Base-by-base conservation (phyloP, 2,113 vertebrate species). In the crab-eating macaque (Macaca fascicularis) region DNA sequence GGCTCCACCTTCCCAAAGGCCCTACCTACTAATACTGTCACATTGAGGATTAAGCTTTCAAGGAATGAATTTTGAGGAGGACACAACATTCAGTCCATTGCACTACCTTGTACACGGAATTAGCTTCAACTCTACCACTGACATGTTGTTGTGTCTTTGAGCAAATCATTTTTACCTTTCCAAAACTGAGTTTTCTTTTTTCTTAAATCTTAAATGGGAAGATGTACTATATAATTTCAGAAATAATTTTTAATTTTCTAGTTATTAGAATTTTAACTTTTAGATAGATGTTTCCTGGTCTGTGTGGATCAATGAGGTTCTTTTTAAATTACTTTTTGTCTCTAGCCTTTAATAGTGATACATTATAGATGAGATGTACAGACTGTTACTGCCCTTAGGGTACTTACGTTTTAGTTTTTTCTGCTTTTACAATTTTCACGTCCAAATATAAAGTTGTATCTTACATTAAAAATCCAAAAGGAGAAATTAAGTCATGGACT, bases 361-460 rank as follows among this genome's bases (percentile, higher is more conserved):
- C 83, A 79, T 87, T 87, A 50, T 48, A 40, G 52, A 61, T 75
- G 48, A 61, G 5, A 2, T 7, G n/a, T 74, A 78, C 48, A 81
- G 10, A 23, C 10, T 84, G 80, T 61, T 84, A 5, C 35, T 93
- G 38, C 25, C 35, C 23, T 87, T 55, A 88, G 5, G 8, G 75
- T 48, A 84, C 81, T 64, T 48, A 43, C 92, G 7, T 55, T 96
- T 96, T 94, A 14, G 79, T 84, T 94, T 94, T 90, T 90, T 3
- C 50, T n/a, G 43, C 25, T 76, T 70, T 87, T 61, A 81, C 80
- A 88, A n/a, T 85, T 38, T 83, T 83, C 3, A 80, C 2, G 35
- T 76, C 13, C 19, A 94, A 76, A 79, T 17, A 2, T 61, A 50
- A 91, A 93, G 8, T 48, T 90, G 6, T 84, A 6, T 69, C 17